These are phyloP conservation scores for Eidolon dupreanum DNA, from an alignment of 2,797 vertebrate genomes.

Conservation along the genomic window DNA sequence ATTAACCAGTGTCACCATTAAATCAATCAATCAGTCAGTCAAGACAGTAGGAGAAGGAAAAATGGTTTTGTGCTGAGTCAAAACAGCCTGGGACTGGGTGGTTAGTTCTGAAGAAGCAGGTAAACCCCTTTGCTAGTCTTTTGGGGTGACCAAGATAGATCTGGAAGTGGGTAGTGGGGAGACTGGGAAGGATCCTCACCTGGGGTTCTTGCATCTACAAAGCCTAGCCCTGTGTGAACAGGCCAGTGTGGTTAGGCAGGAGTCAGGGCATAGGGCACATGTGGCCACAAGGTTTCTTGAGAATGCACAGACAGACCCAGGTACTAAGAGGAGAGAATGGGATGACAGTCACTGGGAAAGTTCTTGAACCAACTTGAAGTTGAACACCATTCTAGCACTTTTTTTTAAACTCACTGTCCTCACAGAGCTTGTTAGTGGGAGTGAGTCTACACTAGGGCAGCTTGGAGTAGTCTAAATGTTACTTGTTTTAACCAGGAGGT, in stretches of 20 bases:
- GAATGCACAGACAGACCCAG: background rate
- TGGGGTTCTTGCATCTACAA: background rate
- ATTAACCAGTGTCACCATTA: no score
- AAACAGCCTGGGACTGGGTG: background rate
- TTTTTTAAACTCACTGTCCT: background rate
- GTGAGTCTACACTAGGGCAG: background rate
- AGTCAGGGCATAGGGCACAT: background rate
- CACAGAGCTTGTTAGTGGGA: background rate
- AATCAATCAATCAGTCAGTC: no score
- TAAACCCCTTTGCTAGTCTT: background rate
- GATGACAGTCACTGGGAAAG: background rate
- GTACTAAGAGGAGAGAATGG: background rate
- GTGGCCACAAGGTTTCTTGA: background rate
- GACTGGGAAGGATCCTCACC: background rate
- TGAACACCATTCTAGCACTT: background rate
- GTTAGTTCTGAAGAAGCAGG: background rate
- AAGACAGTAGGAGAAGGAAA: background rate
- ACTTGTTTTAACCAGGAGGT: background rate
- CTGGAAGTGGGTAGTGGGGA: background rate
- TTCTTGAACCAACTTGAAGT: background rate
- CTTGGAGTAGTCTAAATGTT: background rate
- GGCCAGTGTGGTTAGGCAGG: background rate
- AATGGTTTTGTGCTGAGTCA: constrained; percentile 7
- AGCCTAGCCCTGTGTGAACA: background rate
- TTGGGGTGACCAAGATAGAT: background rate